Percentiles rank a stretch among this genome's conserved stretches.
phyloP scores from a whole-genome alignment of 1,140 invertebrate genomes.

The Sitobion miscanthi region DNA sequence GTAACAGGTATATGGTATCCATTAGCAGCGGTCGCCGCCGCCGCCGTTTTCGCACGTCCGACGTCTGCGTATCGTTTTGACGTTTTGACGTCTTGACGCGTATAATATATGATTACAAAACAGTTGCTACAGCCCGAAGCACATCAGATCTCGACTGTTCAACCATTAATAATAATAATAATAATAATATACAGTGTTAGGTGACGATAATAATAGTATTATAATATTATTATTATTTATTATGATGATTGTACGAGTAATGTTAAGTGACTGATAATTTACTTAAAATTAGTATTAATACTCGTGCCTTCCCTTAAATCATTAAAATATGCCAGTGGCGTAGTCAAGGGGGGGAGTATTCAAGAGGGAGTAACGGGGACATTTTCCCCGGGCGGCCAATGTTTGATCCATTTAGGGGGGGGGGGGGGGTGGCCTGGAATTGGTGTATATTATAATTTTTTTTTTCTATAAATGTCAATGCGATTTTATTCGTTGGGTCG shows the following conservation, averaged over 20 bases:
- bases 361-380: too few relatives aligned
- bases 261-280: too few relatives aligned
- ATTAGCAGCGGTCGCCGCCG: neutral
- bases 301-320: neutral
- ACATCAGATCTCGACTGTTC: neutral
- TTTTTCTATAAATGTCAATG: too few relatives aligned
- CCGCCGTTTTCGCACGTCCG: neutral
- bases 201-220: neutral
- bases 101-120: neutral
- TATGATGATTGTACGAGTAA: neutral
- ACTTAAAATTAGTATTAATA: too few relatives aligned
- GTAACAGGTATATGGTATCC: neutral
- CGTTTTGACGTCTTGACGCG: neutral
- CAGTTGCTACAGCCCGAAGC: neutral
- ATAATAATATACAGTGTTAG: neutral
- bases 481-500: too few relatives aligned
- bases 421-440: too few relatives aligned
- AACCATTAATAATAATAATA: neutral
- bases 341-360: too few relatives aligned
- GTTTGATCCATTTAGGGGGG: too few relatives aligned
- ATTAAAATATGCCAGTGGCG: neutral
- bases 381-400: too few relatives aligned
- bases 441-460: too few relatives aligned
- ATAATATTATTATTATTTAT: too few relatives aligned
- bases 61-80: neutral